Evolutionary conservation across 2,797 vertebrate species (phyloP).

Genomic region (Crocodylus rhombifer): DNA sequence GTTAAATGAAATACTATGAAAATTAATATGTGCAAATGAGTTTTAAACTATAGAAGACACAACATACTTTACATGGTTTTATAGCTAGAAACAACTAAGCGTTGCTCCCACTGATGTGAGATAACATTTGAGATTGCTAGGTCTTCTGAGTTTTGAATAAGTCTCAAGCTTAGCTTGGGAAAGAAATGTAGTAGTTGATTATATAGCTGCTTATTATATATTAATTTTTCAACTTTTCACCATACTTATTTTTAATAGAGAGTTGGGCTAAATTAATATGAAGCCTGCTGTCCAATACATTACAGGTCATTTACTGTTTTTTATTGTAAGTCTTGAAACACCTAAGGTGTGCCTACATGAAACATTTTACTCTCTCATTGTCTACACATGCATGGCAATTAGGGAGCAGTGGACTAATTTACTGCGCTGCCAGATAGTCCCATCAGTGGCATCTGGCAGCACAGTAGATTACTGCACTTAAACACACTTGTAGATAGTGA

Average conservation of each 20-base stretch:
- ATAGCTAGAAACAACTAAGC: neutral
- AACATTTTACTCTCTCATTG: no score
- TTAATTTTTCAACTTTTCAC: neutral
- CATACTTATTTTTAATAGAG: no score
- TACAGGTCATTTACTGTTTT: accelerated
- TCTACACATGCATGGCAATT: no score
- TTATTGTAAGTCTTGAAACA: neutral
- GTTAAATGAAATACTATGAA: neutral
- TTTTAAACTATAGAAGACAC: neutral
- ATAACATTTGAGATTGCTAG: neutral
- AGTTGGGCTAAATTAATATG: neutral
- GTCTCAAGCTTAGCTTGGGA: neutral
- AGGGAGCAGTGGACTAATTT: no score
- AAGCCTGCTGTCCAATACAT: neutral
- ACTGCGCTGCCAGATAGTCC: no score
- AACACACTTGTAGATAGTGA: no score
- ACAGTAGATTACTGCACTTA: no score
- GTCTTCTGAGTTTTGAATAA: neutral
- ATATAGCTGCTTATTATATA: neutral
- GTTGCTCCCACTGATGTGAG: neutral
- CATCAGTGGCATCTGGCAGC: no score
- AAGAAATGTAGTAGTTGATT: neutral
- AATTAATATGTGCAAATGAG: neutral
- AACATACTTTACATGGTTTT: neutral
- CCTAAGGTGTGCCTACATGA: no score